These are phyloP conservation scores for Augiades crinisus DNA, from an alignment of 2,888 invertebrate genomes.

Conservation along the genomic window DNA sequence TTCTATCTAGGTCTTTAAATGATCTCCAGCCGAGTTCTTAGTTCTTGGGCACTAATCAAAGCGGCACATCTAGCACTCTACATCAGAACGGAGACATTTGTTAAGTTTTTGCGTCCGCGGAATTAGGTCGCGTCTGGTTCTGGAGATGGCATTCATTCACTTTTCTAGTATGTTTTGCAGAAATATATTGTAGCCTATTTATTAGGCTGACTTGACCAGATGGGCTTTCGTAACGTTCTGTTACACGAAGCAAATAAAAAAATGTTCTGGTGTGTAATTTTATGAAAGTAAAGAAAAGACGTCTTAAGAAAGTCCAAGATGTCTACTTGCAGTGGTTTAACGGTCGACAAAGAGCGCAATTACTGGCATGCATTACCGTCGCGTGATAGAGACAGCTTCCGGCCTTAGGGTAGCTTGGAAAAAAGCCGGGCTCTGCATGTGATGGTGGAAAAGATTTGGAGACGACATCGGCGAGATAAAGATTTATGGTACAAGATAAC, in stretches of 20 bases:
- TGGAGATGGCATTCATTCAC: background rate
- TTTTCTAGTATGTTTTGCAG: background rate
- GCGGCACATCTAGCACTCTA: slow-evolving; percentile 7
- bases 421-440: background rate
- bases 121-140: slow-evolving; percentile 30
- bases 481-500: no score
- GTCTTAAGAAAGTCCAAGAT: background rate
- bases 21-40: background rate
- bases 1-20: background rate
- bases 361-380: slow-evolving; percentile 5
- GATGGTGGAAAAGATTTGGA: background rate
- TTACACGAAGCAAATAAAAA: no score
- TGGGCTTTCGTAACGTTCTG: no score
- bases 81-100: slow-evolving; percentile 28
- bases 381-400: background rate
- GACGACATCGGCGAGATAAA: no score
- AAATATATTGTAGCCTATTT: background rate
- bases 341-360: slow-evolving; percentile 2
- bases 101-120: slow-evolving; percentile 34
- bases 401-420: background rate
- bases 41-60: slow-evolving; percentile 5
- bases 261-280: no score
- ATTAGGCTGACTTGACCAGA: background rate
- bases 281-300: background rate
- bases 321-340: background rate